Base-by-base conservation (phyloP, 2,888 invertebrate species). In the Drosophila pegasa region DNA sequence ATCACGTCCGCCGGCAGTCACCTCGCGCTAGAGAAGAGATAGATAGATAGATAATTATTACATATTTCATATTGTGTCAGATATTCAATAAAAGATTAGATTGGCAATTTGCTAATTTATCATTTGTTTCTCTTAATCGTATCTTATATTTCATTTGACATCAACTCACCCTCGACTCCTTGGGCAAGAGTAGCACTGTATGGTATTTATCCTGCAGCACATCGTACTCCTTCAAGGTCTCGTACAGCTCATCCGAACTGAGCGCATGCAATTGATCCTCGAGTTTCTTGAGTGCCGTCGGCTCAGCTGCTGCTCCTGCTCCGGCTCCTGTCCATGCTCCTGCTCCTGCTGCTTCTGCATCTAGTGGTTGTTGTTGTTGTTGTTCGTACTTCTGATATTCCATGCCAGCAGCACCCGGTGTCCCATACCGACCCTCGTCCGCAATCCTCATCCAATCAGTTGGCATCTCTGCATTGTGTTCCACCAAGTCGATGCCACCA, bases 1-100 rank as follows among this genome's bases (percentile, higher is more conserved):
- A 92, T 97, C 96, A 43, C 97, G 94, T 47, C 95, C 95, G 48
- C 95, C 95, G 56, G 94, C 94, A 54, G 96, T 96, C 87, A 96
- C 95, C 90, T 96, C 96, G 71, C 95, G 91, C 92, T 92, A n/a
- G 40, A 35, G 61, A 37, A 48, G 16, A 22, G 16, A 37, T 29
- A 61, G 60, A 10, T 5, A 10, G 20, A 14, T n/a, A 40, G n/a
- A 20, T 20, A n/a, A 37, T n/a, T n/a, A n/a, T n/a, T n/a, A n/a
- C n/a, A n/a, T n/a, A n/a, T n/a, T n/a, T n/a, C n/a, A n/a, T n/a
- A n/a, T n/a, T n/a, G n/a, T n/a, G 25, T 25, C 25, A 25, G 6
- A 4, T 25, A 6, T 25, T 25, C 25, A 25, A 25, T 25, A 4
- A 25, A 6, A 25, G 25, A 25, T 4, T 6, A 3, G 25, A 25